Percentiles rank a stretch among this genome's conserved stretches.
Conservation (phyloP, 1,140 invertebrate species). For the Nasonia vitripennis region DNA sequence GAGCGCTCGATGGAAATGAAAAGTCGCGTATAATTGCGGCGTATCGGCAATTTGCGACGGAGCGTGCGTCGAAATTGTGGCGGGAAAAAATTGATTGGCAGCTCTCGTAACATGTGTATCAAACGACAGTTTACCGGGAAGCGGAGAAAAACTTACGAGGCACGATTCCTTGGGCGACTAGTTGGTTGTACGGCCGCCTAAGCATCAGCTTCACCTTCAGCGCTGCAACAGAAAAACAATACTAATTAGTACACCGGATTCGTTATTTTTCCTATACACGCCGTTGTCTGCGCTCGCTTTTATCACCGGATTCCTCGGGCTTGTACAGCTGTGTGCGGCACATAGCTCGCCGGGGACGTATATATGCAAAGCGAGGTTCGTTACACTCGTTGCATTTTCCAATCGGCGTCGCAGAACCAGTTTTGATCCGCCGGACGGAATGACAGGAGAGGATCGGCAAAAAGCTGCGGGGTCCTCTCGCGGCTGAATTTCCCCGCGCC, state of each 20-base stretch:
- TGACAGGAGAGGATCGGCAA: background rate
- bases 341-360: too few species aligned
- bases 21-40: background rate
- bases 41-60: background rate
- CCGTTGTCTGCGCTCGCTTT: background rate
- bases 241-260: slow-evolving; percentile 21
- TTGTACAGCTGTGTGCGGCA: too few species aligned
- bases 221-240: slow-evolving; percentile 83
- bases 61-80: background rate
- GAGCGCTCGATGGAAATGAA: background rate
- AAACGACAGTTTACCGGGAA: background rate
- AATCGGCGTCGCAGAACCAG: background rate
- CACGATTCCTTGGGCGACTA: slow-evolving; percentile 98
- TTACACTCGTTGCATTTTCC: slow-evolving; percentile 15
- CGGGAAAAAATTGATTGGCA: background rate
- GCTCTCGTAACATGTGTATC: background rate
- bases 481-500: slow-evolving; percentile 53
- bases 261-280: background rate
- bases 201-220: slow-evolving; percentile 98
- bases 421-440: background rate
- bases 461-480: background rate
- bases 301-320: background rate
- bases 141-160: slow-evolving; percentile 89
- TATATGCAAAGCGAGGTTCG: background rate
- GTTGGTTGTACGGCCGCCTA: slow-evolving; percentile 93